Evolutionary conservation across 23 tunicate species (phyloP), one percentile per base, ranked within the genome.

Genomic region (Ascidia mentula): DNA sequence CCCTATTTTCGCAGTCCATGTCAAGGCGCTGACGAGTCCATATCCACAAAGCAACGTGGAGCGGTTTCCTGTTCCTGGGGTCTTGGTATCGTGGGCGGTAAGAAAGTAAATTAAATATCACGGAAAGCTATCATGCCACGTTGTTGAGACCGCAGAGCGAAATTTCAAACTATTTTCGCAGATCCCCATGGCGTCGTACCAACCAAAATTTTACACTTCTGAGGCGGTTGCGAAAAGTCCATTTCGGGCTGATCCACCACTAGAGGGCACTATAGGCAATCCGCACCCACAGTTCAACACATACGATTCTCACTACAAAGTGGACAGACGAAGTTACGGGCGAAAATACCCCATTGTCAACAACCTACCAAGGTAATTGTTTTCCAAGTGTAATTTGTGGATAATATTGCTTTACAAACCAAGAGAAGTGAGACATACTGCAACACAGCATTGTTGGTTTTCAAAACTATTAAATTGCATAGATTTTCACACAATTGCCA

Each of bases 331-430:
- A 1, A 93, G 98, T 38, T 77, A 80, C 83, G 40, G 73, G 53
- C 87, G 93, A 26, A 80, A 45, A 60, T 93, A 93, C 40, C 39
- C 71, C 0, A 88, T 93, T 46, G 74, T 87, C 18, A 80, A 77
- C 69, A 89, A 89, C 39, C 2, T 93, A 6, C 98, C 98, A 9
- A 69, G 89, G 98, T 88, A 12, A n/a, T n/a, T n/a, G n/a, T n/a
- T n/a, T n/a, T n/a, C n/a, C n/a, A n/a, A n/a, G n/a, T n/a, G n/a
- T n/a, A n/a, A n/a, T n/a, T n/a, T n/a, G n/a, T n/a, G n/a, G n/a
- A n/a, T n/a, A n/a, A n/a, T n/a, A n/a, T n/a, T n/a, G n/a, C n/a
- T n/a, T n/a, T n/a, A n/a, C n/a, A n/a, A n/a, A n/a, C n/a, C n/a
- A n/a, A n/a, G n/a, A n/a, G n/a, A n/a, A n/a, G n/a, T n/a, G n/a